phyloP scores from a whole-genome alignment of 2,888 invertebrate genomes.

The Cepaea hortensis region DNA sequence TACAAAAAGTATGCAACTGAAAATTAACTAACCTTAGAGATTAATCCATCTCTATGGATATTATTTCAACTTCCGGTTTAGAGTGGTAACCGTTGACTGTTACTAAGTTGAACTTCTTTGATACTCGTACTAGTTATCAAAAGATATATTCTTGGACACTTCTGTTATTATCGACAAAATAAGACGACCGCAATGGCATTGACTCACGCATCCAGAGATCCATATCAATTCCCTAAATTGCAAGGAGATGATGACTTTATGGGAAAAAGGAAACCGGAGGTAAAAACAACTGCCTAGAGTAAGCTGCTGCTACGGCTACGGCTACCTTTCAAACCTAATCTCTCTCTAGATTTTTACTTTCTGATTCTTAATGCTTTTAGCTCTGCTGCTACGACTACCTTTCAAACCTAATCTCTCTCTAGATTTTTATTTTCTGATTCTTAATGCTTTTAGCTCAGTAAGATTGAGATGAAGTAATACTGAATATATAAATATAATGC shows the following conservation, averaged over 20 bases:
- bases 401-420: neutral
- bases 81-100: neutral
- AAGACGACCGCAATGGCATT: conserved; percentile 20
- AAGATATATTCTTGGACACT: neutral
- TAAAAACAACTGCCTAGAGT: conserved; percentile 41
- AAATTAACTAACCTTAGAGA: neutral
- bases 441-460: no score
- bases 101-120: no score
- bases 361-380: no score
- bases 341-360: neutral
- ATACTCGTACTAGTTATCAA: conserved; percentile 28
- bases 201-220: conserved; percentile 64
- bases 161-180: neutral
- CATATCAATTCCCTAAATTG: conserved; percentile 70
- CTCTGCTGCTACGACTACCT: neutral
- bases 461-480: no score
- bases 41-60: conserved; percentile 26
- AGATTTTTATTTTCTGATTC: no score
- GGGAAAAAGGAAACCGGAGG: conserved; percentile 63
- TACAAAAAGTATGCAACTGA: no score
- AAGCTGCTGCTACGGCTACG: no score
- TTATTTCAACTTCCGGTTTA: conserved; percentile 54
- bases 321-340: neutral
- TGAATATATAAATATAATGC: no score
- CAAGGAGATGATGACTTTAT: conserved; percentile 71